Conservation (phyloP, 2,113 vertebrate genomes). For the Bolborhynchus lineola region DNA sequence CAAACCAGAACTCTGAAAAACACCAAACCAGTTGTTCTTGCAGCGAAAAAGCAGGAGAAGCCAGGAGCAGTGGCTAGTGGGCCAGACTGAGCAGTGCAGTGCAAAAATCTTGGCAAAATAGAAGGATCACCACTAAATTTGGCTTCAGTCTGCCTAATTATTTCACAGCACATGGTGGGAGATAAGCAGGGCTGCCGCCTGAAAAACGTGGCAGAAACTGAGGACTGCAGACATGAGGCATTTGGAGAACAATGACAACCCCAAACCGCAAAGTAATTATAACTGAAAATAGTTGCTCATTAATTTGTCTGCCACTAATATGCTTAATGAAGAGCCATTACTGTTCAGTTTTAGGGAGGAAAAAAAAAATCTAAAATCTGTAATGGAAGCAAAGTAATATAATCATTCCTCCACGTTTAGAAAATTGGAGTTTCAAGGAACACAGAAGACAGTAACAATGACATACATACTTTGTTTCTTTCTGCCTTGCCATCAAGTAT, state of each 20-base stretch:
- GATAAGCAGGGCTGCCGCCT: background rate
- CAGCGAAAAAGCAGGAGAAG: background rate
- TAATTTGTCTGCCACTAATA: background rate
- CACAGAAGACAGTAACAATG: background rate
- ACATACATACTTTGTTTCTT: background rate
- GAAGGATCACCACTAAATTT: background rate
- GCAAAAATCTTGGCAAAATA: background rate
- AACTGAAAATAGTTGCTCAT: background rate
- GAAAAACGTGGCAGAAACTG: background rate
- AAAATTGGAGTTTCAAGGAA: background rate
- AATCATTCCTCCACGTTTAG: background rate
- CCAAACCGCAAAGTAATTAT: background rate
- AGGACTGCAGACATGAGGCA: background rate
- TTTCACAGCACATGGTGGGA: background rate
- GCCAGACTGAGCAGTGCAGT: background rate
- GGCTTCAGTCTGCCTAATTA: background rate
- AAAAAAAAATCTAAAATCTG: background rate
- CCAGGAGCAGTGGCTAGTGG: background rate
- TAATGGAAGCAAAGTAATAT: background rate
- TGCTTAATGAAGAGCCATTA: background rate
- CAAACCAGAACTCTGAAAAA: background rate
- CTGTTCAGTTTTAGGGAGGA: background rate
- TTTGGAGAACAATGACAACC: background rate
- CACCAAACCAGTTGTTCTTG: accelerated
- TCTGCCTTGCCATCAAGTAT: background rate